Evolutionary conservation across 2,113 vertebrate species (phyloP).

Genomic region (Siniperca knerii): DNA sequence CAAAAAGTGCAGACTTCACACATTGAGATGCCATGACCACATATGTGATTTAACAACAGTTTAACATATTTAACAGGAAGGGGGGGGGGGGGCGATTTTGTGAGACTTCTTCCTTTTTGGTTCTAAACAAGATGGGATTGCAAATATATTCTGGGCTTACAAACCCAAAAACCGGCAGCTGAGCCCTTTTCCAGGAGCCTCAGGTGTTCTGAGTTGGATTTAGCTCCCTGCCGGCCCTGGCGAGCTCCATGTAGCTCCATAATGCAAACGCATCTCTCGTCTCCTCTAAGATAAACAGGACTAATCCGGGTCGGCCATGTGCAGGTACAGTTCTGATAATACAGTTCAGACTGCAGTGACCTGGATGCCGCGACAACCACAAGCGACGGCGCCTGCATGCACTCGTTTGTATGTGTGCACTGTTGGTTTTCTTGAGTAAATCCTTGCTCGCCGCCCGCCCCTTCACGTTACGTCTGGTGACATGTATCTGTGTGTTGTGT

Average conservation of each 20-base stretch:
- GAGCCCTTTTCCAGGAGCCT: neutral
- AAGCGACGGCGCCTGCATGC: neutral
- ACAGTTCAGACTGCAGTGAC: constrained; percentile 44
- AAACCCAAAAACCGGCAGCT: neutral
- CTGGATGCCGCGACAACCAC: constrained; percentile 25
- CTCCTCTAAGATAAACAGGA: constrained; percentile 28
- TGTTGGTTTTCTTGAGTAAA: neutral
- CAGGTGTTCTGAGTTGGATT: constrained; percentile 4
- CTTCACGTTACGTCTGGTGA: neutral
- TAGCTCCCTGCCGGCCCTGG: constrained; percentile 1
- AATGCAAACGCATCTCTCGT: constrained; percentile 7
- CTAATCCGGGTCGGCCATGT: constrained; percentile 54
- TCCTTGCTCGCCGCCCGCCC: neutral
- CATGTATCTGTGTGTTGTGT: neutral
- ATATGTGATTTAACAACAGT: too few species aligned
- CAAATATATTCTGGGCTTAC: neutral
- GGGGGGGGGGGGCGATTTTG: too few species aligned
- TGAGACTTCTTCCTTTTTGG: too few species aligned
- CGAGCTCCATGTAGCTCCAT: neutral
- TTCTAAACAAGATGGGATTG: neutral
- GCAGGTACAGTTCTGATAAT: constrained; percentile 24
- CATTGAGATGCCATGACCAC: too few species aligned
- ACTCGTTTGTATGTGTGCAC: neutral
- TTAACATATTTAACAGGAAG: too few species aligned
- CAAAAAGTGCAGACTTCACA: too few species aligned